phyloP scores from a whole-genome alignment of 2,888 invertebrate species.

The Zygaena filipendulae region DNA sequence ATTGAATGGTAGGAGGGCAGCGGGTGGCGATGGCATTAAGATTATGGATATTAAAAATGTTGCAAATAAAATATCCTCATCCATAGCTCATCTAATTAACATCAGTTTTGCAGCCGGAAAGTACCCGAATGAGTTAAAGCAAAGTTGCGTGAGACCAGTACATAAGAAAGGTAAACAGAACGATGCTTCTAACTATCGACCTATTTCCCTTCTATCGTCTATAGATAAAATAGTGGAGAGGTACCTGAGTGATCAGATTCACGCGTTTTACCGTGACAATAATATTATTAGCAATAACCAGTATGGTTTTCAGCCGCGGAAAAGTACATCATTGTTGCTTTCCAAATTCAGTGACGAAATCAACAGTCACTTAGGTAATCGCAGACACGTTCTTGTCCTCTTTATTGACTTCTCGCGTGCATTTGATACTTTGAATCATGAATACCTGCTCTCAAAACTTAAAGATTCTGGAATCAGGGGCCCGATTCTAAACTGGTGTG shows the following conservation, averaged over 20 bases:
- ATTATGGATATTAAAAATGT: constrained; percentile 10
- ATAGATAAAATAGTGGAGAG: constrained; percentile 16
- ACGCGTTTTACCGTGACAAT: constrained; percentile 7
- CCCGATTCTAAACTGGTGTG: constrained; percentile 11
- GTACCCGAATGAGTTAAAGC: constrained; percentile 16
- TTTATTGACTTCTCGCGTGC: constrained; percentile 16
- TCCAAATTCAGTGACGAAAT: constrained; percentile 15
- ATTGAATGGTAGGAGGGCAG: constrained; percentile 12
- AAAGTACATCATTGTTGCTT: constrained; percentile 7
- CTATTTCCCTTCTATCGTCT: constrained; percentile 15
- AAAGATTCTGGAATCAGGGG: constrained; percentile 12
- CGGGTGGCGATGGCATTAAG: constrained; percentile 11
- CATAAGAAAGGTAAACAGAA: constrained; percentile 13
- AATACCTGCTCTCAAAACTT: constrained; percentile 8
- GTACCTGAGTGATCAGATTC: constrained; percentile 9
- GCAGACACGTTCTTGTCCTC: constrained; percentile 10
- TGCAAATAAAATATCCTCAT: constrained; percentile 2
- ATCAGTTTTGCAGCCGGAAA: constrained; percentile 10
- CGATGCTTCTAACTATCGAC: constrained; percentile 13
- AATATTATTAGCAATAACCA: constrained; percentile 8
- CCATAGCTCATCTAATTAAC: constrained; percentile 17
- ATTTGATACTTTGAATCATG: constrained; percentile 16
- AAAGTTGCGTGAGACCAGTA: constrained; percentile 14
- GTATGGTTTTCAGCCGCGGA: constrained; percentile 8
- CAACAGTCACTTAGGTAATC: constrained; percentile 10